Conservation (phyloP, 2,888 invertebrate genomes). For the Drosophila monieri region DNA sequence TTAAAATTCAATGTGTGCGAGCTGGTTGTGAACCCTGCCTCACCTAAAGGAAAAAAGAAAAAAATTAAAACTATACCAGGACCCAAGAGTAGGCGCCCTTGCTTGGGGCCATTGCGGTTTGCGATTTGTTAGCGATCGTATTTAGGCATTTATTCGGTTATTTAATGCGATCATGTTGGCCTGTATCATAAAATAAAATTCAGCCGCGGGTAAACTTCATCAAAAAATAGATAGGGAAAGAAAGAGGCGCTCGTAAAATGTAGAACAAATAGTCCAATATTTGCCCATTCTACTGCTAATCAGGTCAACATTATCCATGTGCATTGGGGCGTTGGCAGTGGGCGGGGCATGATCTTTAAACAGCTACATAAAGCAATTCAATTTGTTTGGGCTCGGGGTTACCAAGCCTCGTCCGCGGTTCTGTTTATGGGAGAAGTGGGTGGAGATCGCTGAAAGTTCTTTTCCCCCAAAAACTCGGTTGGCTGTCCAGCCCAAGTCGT, state of each 20-base stretch:
- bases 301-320: constrained; percentile 22
- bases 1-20: constrained; percentile 54
- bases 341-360: constrained; percentile 3
- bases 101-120: constrained; percentile 3
- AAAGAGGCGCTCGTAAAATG: constrained; percentile 18
- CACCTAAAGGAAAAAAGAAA: not conserved
- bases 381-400: constrained; percentile 19
- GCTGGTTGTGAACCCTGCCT: not conserved
- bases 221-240: constrained; percentile 1
- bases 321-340: constrained; percentile 5
- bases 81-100: constrained; percentile 3
- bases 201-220: constrained; percentile 7
- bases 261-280: constrained; percentile 23
- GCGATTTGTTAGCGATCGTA: constrained; percentile 19
- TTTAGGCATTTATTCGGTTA: constrained; percentile 28
- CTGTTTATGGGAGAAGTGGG: constrained; percentile 13
- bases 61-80: not conserved
- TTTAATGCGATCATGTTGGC: constrained; percentile 32
- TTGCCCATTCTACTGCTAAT: constrained; percentile 25
- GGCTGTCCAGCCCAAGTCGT: constrained; percentile 26
- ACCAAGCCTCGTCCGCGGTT: not conserved
- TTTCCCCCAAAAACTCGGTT: constrained; percentile 1
- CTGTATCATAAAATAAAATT: constrained; percentile 2
- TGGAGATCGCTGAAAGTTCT: not conserved
- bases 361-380: constrained; percentile 30